These are phyloP conservation scores for Hirtodrosophila duncani DNA, from an alignment of 2,888 invertebrate genomes.

Conservation along the genomic window DNA sequence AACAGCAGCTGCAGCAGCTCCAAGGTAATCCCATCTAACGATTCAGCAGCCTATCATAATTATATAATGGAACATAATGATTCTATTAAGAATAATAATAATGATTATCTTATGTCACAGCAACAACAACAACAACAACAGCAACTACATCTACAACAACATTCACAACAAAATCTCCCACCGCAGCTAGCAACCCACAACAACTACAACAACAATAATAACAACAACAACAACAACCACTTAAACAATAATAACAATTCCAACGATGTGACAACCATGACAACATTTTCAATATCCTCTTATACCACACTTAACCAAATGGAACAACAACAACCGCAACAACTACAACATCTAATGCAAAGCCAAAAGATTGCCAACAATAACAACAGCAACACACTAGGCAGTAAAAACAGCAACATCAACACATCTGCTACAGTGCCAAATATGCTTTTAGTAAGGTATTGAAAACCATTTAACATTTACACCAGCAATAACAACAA, in stretches of 20 bases:
- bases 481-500: slow-evolving; percentile 5
- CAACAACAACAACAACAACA: slow-evolving; percentile 17
- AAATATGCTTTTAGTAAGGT: slow-evolving; percentile 78
- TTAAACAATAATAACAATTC: slow-evolving; percentile 21
- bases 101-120: slow-evolving; percentile 30
- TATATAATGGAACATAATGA: no score
- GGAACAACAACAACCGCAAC: slow-evolving; percentile 16
- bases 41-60: no score
- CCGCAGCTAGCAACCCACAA: slow-evolving; percentile 40
- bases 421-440: slow-evolving; percentile 64
- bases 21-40: no score
- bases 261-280: slow-evolving; percentile 40
- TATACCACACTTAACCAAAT: slow-evolving; percentile 34
- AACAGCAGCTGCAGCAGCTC: slow-evolving; percentile 20
- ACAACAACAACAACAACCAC: slow-evolving; percentile 23
- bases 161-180: slow-evolving; percentile 30
- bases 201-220: slow-evolving; percentile 29
- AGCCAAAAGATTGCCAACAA: slow-evolving; percentile 23
- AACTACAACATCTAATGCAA: slow-evolving; percentile 1
- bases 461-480: slow-evolving; percentile 50
- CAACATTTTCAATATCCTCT: slow-evolving; percentile 37
- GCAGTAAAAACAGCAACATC: slow-evolving; percentile 55
- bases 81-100: no score
- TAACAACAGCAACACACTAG: slow-evolving; percentile 43
- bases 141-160: slow-evolving; percentile 29